Base-by-base conservation (phyloP, 2,113 vertebrate genomes). In the Hyaena hyaena region DNA sequence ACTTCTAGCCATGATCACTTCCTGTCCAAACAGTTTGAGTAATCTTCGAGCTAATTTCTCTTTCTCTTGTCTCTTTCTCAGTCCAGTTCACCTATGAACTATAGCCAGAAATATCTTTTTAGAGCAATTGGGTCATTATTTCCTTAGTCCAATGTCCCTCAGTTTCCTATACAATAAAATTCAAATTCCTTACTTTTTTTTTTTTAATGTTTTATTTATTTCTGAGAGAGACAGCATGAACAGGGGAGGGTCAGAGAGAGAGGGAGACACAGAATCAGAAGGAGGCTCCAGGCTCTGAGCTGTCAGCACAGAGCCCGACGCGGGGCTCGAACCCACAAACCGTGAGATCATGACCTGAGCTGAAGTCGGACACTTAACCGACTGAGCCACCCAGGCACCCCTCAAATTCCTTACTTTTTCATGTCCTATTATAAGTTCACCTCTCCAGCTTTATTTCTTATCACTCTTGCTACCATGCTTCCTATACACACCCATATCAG, bases 31-130 rank as follows among this genome's bases (percentile, higher is more conserved):
- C 2, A 11, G 4, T 63, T 35, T 50, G n/a, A 15, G 21, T 45
- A 55, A 39, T 16, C 19, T 88, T 28, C 35, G 48, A 5, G 17
- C n/a, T 61, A 3, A 65, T 55, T 53, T 26, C 26, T 66, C 55
- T 76, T 74, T 21, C 31, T 19, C 33, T 45, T 73, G 3, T 74
- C 66, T 92, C 10, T 93, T 80, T 77, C 19, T 55, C 33, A n/a
- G 35, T n/a, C 63, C 43, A 87, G 39, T n/a, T 83, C 10, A 79
- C 24, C 63, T 92, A 89, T 61, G 86, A 83, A 73, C 15, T n/a
- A 4, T 35, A 19, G 28, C 84, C 63, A 58, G 79, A 61, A 63
- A 48, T 16, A 39, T 17, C 61, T 65, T 88, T 86, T 17, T 28
- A 48, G 88, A 77, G 26, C 35, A 77, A 5, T 28, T 77, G 7